Evolutionary conservation across 2,113 vertebrate species (phyloP).

Genomic region (Pardalotus punctatus): DNA sequence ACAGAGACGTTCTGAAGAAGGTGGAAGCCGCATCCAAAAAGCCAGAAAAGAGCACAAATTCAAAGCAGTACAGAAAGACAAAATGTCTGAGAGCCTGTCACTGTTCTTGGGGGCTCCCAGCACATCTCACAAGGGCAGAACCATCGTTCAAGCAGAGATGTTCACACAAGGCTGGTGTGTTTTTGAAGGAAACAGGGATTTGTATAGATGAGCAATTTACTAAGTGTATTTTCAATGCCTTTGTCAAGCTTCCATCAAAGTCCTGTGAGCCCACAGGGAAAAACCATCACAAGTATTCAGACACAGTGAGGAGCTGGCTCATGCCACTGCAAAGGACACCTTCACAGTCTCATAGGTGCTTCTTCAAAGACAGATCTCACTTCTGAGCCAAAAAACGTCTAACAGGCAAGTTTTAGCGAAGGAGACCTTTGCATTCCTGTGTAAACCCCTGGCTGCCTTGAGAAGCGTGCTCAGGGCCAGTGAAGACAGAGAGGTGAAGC

Average conservation of each 20-base stretch:
- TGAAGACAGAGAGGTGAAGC: background rate
- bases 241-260: background rate
- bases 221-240: background rate
- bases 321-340: background rate
- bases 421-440: background rate
- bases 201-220: background rate
- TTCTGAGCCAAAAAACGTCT: background rate
- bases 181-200: background rate
- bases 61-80: slow-evolving; percentile 1
- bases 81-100: rapidly evolving
- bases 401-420: background rate
- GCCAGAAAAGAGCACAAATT: background rate
- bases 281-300: background rate
- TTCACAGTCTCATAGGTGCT: background rate
- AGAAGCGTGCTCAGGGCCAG: background rate
- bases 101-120: background rate
- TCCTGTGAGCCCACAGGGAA: rapidly evolving
- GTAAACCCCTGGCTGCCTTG: background rate
- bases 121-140: background rate
- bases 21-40: background rate
- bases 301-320: rapidly evolving
- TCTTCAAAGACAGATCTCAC: background rate
- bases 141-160: background rate
- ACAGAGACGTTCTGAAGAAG: slow-evolving; percentile 3
- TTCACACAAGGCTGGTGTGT: background rate